A percentile compares a stretch with the other conserved stretches of the same genome.
These are phyloP conservation scores for Odocoileus virginianus DNA, from an alignment of 2,113 vertebrate species.

Conservation along the genomic window DNA sequence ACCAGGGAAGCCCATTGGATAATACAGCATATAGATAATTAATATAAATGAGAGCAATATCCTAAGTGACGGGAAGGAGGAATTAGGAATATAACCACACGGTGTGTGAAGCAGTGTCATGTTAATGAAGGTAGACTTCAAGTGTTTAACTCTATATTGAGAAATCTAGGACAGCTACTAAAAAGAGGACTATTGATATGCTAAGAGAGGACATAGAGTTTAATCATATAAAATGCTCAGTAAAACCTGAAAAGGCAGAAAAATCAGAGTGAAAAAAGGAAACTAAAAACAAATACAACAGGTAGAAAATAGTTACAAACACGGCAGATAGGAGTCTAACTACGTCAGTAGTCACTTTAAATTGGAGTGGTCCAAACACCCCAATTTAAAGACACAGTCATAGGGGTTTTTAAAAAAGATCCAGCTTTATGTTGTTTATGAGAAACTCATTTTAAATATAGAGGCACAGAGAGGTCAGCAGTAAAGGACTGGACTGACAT, in stretches of 20 bases:
- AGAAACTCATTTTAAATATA: background rate
- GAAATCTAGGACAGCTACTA: background rate
- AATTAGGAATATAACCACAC: fast-evolving
- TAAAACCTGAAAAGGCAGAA: background rate
- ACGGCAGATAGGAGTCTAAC: too few relatives aligned
- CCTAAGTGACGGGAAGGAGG: too few relatives aligned
- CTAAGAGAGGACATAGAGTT: background rate
- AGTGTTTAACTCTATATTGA: background rate
- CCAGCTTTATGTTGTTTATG: background rate
- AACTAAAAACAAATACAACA: background rate
- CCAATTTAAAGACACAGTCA: background rate
- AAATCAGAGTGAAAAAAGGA: background rate
- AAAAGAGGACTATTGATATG: background rate
- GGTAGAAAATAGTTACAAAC: background rate
- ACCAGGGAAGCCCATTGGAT: background rate
- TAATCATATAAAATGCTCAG: background rate
- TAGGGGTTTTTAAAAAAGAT: background rate
- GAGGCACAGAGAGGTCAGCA: background rate
- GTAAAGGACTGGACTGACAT: background rate
- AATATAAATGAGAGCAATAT: background rate
- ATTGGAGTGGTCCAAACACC: background rate
- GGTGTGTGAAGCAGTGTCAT: fast-evolving
- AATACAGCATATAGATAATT: background rate
- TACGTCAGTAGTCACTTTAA: background rate
- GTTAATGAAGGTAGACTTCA: background rate